A percentile compares a stretch with the other conserved stretches of the same genome.
Conservation (phyloP, 2,888 invertebrate species). For the Dryococelus australis region DNA sequence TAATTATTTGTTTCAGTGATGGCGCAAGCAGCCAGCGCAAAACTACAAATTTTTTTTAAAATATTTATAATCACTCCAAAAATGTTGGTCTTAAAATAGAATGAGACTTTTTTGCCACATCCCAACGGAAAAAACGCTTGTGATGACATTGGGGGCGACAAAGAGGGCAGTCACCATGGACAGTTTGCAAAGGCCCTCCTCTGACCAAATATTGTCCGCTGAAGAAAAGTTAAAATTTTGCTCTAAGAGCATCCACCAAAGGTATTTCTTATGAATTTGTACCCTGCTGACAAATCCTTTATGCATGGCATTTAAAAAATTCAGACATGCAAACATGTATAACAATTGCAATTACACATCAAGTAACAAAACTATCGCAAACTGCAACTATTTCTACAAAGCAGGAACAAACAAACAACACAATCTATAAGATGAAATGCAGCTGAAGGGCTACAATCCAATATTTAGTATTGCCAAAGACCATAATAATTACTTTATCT, state of each 20-base stretch:
- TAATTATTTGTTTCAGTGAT: slow-evolving; percentile 1
- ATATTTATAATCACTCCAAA: not conserved
- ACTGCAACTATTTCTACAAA: no score
- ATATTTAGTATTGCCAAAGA: no score
- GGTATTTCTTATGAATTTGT: not conserved
- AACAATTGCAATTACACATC: no score
- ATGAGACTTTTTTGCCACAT: not conserved
- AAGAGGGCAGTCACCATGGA: not conserved
- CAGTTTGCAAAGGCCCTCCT: not conserved
- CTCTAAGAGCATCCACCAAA: not conserved
- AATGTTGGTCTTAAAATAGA: not conserved
- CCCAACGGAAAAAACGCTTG: not conserved
- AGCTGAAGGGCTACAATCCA: no score
- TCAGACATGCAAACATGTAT: no score
- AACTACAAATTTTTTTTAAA: not conserved
- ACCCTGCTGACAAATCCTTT: not conserved
- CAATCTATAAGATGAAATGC: no score
- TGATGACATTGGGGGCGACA: not conserved
- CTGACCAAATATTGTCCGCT: not conserved
- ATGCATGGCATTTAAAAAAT: no score
- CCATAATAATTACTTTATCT: no score
- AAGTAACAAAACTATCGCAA: no score
- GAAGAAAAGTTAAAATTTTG: slow-evolving; percentile 2
- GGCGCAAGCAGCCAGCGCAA: not conserved
- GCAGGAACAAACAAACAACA: no score